Evolutionary conservation across 2,113 vertebrate genomes (phyloP), one percentile per base, ranked within the genome.

Genomic region (Catharus fuscescens): DNA sequence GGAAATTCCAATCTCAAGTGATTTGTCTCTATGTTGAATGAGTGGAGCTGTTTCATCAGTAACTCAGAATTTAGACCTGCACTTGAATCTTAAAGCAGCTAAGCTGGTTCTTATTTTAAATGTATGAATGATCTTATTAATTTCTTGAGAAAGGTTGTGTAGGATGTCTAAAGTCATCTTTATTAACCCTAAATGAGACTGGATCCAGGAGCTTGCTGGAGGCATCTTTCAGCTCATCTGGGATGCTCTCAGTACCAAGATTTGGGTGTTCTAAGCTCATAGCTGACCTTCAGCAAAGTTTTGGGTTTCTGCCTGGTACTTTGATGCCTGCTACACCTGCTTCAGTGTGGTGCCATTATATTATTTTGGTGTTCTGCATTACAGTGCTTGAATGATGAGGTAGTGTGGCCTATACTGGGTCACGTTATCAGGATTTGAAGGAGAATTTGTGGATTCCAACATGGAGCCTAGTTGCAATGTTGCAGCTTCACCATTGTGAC

Each of bases 101-200:
- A 62, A 72, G 50, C 28, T 76, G 32, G 50, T 92, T 90, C 54
- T 86, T 88, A 45, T 72, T 90, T 73, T 61, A 67, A 42, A 19
- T 53, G 20, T 45, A 18, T 0, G 0, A 61, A 65, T 61, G 16
- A 32, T 82, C 18, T 64, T 42, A 67, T 2, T 70, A 48, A 65
- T 85, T 44, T 64, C 15, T 59, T 44, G 48, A 64, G 92, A 94
- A 89, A 73, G 56, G 45, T 80, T 86, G 28, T 50, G 15, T 32
- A 28, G 36, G 26, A 57, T 38, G 65, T 28, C 74, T 74, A 7
- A 32, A 40, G 24, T 80, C 18, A 32, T 72, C 60, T 78, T 42
- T 50, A 36, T 29, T 72, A 61, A 34, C 9, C 29, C 21, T 77
- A n/a, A 67, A 28, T 42, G 71, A 66, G 36, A 31, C 59, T 53